A percentile compares a stretch with the other conserved stretches of the same genome.
phyloP scores from a whole-genome alignment of 2,113 vertebrate genomes.

The Gavia stellata region DNA sequence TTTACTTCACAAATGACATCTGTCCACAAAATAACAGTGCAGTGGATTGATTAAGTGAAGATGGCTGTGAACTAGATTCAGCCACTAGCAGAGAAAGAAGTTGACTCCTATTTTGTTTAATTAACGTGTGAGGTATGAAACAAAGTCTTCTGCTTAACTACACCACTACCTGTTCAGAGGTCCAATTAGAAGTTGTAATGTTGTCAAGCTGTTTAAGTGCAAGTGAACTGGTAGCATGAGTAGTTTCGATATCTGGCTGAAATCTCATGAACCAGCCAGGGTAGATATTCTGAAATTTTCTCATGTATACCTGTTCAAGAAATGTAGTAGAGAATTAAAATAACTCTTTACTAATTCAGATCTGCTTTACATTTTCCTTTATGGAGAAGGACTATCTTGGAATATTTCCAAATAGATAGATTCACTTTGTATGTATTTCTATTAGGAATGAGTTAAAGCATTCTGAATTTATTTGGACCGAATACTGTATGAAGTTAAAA shows the following conservation, averaged over 20 bases:
- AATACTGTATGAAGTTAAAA: conserved; percentile 56
- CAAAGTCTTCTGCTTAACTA: not conserved
- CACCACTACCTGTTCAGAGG: not conserved
- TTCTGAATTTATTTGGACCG: conserved; percentile 46
- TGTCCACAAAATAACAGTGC: not conserved
- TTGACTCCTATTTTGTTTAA: not conserved
- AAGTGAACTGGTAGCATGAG: not conserved
- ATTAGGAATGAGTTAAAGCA: conserved; percentile 69
- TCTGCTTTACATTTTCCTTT: conserved; percentile 47
- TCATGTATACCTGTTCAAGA: not conserved
- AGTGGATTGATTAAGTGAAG: not conserved
- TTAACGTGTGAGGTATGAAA: not conserved
- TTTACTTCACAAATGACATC: not conserved
- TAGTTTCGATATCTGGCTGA: not conserved
- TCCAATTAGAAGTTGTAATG: not conserved
- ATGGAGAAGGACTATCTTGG: conserved; percentile 19
- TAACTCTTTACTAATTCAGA: conserved; percentile 31
- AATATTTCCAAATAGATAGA: conserved; percentile 16
- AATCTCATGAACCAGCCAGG: not conserved
- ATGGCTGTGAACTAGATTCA: not conserved
- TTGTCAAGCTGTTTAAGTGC: not conserved
- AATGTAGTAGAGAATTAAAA: not conserved
- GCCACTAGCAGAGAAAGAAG: not conserved
- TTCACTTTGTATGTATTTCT: conserved; percentile 40
- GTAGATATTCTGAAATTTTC: not conserved